Evolutionary conservation across 2,113 vertebrate genomes (phyloP), one percentile per base, ranked within the genome.

Genomic region (Aldabrachelys gigantea): DNA sequence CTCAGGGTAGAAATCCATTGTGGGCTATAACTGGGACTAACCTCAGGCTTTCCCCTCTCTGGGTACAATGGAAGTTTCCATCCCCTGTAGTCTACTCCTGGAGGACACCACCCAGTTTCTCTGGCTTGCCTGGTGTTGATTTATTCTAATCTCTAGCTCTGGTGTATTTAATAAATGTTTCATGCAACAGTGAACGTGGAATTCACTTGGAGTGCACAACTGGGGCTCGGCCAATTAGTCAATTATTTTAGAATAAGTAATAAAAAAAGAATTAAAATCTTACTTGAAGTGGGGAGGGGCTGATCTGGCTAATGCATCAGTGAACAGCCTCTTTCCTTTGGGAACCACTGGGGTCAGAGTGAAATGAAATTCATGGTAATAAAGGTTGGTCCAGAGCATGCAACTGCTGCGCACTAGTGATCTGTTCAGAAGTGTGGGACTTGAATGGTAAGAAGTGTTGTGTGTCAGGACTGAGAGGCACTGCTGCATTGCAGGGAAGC

Each of bases 161-260:
- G 84, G 38, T 92, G 91, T 81, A 90, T 96, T 90, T 82, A 93
- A 96, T 93, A 59, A 96, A 47, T 0, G 10, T 79, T 95, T 95
- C 96, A 88, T 85, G 96, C 94, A 95, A 96, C 92, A 97, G 52
- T 3, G 49, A 89, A 41, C 95, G 94, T 89, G 96, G 94, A 93
- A 96, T 96, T 82, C 47, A 59, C 93, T 96, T 89, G 56, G 95
- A 88, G 96, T 93, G 72, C 3, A 9, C 91, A 89, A 22, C 95
- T 97, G 96, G 96, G 94, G 50, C 94, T 90, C 0, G 0, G 96
- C 96, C 97, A 97, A 84, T 97, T 91, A 91, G 89, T 65, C 89
- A 93, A 91, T 97, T 96, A 91, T 96, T 97, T 94, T 72, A 87
- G 84, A 91, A 89, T 85, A 93, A 92, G 80, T 59, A 62, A 76